Conservation (phyloP, 2,888 invertebrate species). For the Arrhopalites spinosus region DNA sequence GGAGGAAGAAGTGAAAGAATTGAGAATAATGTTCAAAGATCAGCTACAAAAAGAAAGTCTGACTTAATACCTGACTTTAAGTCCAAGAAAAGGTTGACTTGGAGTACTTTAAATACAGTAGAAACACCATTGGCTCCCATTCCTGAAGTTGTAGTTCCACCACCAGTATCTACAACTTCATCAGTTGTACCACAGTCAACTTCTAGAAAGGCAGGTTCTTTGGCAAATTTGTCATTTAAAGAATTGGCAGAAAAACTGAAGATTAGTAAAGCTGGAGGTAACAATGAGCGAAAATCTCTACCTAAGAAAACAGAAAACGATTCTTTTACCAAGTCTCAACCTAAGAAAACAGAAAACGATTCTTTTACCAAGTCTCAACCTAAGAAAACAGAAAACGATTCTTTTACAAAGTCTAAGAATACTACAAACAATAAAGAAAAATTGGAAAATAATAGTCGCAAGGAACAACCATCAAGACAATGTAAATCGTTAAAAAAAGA, state of each 20-base stretch:
- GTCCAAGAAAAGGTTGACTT: slow-evolving; percentile 33
- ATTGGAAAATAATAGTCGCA: not conserved
- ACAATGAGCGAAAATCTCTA: not conserved
- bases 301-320: not conserved
- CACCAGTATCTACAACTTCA: not conserved
- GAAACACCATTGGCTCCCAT: not conserved
- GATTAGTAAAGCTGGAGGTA: not conserved
- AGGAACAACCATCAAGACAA: not conserved
- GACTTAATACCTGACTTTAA: not conserved
- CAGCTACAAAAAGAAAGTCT: not conserved
- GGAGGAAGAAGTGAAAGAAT: slow-evolving; percentile 41
- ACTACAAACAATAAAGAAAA: too few relatives aligned
- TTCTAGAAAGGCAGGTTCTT: not conserved
- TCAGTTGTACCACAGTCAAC: not conserved
- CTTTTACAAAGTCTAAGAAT: too few relatives aligned
- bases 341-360: not conserved
- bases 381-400: too few relatives aligned
- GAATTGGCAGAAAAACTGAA: not conserved
- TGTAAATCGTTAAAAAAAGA: not conserved
- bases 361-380: too few relatives aligned
- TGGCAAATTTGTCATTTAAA: not conserved
- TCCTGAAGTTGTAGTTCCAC: not conserved
- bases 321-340: not conserved
- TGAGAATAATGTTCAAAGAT: slow-evolving; percentile 8
- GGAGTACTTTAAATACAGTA: not conserved